Evolutionary conservation across 92 coral and sea anemone species (phyloP), one percentile per base, ranked within the genome.

Genomic region (Palythoa heliodiscus): DNA sequence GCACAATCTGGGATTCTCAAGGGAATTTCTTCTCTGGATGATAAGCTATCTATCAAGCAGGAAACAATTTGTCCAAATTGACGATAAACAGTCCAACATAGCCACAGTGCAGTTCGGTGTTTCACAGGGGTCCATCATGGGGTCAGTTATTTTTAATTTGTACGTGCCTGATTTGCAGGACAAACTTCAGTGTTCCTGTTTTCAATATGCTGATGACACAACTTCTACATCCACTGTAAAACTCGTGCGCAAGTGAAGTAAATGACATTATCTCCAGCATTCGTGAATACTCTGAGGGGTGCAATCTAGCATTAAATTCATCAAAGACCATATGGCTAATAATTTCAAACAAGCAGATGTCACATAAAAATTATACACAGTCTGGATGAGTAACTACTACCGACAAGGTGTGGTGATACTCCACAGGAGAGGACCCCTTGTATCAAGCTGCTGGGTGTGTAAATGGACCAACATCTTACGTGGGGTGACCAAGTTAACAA

Each of bases 141-240:
- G 94, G 12, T 90, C 87, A 3, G 58, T 88, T 5, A 85, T 91
- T n/a, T 88, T 88, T 25, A 90, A 78, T 37, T 72, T 78, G 50
- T 17, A 87, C 63, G 89, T 90, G 29, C 87, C 89, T 7, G 91
- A 83, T 52, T 66, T 90, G 10, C 91, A 84, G 5, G 82, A 61
- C 16, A 11, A 70, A 8, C 24, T 83, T 20, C 83, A 83, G 79
- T 84, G 91, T 47, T 70, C 47, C n/a, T 87, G 84, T 66, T 84
- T 52, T 35, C 93, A 90, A 29, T 90, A 90, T 80, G 93, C 93
- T 14, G 94, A 91, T 71, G 91, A 85, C 22, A 87, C 87, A 22
- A 29, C 24, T 29, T 88, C 43, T 83, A 53, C 76, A 87, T 52
- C 12, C 91, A 88, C 64, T 24, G 85, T 7, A 88, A 86, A 75